phyloP scores from a whole-genome alignment of 2,113 vertebrate genomes.

The Oreochromis tanganicae region DNA sequence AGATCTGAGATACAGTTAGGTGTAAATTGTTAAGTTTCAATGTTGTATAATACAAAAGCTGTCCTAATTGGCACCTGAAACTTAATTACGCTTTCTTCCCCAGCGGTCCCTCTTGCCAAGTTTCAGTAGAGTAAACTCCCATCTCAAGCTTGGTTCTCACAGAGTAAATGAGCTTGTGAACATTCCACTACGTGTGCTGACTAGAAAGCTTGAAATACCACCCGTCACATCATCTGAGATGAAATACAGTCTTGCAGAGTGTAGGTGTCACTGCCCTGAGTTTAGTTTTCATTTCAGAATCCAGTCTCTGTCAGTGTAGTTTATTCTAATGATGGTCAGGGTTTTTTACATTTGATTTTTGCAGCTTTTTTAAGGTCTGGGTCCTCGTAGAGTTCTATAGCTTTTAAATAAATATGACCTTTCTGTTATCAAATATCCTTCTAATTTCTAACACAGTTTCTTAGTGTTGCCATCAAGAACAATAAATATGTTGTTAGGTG shows the following conservation, averaged over 20 bases:
- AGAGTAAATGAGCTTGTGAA: slow-evolving; percentile 22
- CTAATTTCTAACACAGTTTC: background rate
- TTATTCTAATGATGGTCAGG: background rate
- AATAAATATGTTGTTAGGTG: background rate
- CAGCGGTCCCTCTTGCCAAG: slow-evolving; percentile 26
- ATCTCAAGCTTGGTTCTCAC: slow-evolving; percentile 43
- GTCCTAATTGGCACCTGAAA: background rate
- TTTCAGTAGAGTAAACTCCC: slow-evolving; percentile 40
- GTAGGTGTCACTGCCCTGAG: background rate
- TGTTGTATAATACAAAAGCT: background rate
- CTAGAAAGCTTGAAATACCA: slow-evolving; percentile 37
- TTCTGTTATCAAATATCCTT: background rate
- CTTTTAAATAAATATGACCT: background rate
- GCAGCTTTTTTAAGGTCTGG: background rate
- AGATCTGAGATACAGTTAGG: background rate
- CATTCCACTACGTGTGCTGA: slow-evolving; percentile 56
- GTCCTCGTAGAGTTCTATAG: background rate
- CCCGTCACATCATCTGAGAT: background rate
- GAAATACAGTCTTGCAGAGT: slow-evolving; percentile 5
- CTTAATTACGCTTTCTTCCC: background rate
- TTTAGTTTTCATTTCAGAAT: background rate
- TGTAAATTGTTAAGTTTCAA: background rate
- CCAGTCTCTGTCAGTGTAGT: background rate
- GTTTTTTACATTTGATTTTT: background rate
- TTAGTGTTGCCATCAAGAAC: background rate